These are phyloP conservation scores for Muraenolepis orangiensis DNA, from an alignment of 2,797 vertebrate species.

Conservation along the genomic window DNA sequence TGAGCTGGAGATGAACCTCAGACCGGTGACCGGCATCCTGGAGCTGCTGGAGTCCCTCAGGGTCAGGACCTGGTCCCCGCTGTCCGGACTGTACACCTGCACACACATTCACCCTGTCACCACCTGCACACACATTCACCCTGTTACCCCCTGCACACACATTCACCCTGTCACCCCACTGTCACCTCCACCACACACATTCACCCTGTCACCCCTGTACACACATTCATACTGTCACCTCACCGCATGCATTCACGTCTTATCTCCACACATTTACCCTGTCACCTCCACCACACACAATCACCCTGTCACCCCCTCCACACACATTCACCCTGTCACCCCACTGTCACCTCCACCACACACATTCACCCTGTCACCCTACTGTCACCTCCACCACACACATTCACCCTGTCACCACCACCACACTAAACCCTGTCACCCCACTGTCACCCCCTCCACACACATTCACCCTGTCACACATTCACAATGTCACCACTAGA, in stretches of 20 bases:
- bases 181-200: not conserved
- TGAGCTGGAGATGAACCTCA: slow-evolving; percentile 39
- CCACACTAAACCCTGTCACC: too few species aligned
- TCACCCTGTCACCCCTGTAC: not conserved
- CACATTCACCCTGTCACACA: not conserved
- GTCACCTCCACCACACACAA: not conserved
- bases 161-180: not conserved
- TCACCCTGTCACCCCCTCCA: not conserved
- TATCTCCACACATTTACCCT: too few species aligned
- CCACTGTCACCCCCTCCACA: not conserved
- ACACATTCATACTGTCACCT: not conserved
- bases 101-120: not conserved
- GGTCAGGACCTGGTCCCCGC: slow-evolving; percentile 18
- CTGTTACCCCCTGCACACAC: not conserved
- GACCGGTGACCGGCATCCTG: slow-evolving; percentile 45
- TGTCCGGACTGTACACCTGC: not conserved
- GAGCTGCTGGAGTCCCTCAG: slow-evolving; percentile 35
- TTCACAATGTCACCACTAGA: too few species aligned
- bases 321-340: not conserved
- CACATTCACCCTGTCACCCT: not conserved
- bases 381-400: not conserved
- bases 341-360: not conserved
- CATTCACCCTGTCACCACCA: not conserved
- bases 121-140: not conserved
- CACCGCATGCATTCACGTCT: not conserved